These are phyloP conservation scores for Carcina quercana DNA, from an alignment of 2,888 invertebrate genomes.

Conservation along the genomic window DNA sequence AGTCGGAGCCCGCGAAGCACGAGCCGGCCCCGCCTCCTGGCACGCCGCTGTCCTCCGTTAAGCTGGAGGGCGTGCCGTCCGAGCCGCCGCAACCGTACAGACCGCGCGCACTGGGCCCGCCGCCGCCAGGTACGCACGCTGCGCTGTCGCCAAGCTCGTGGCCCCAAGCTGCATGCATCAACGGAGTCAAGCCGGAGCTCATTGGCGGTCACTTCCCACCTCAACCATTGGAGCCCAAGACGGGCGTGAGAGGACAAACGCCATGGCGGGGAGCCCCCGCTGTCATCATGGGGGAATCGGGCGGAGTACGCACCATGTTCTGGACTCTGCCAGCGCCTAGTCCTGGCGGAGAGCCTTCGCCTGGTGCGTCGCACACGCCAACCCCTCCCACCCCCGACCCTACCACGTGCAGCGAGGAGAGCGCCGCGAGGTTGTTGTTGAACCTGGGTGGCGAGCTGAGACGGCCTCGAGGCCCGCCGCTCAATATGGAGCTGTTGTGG, in stretches of 20 bases:
- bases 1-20: constrained; percentile 46
- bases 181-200: constrained; percentile 88
- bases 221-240: constrained; percentile 55
- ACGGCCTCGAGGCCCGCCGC: constrained; percentile 77
- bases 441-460: constrained; percentile 83
- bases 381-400: constrained; percentile 72
- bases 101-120: constrained; percentile 54
- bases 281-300: constrained; percentile 95
- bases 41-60: constrained; percentile 61
- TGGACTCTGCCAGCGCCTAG: constrained; percentile 77
- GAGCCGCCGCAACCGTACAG: constrained; percentile 52
- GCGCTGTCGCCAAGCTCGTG: constrained; percentile 60
- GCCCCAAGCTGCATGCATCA: constrained; percentile 79
- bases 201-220: constrained; percentile 78
- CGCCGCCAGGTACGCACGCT: constrained; percentile 55
- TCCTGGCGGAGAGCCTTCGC: constrained; percentile 65
- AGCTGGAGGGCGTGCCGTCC: constrained; percentile 46
- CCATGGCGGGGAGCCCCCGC: constrained; percentile 83
- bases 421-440: constrained; percentile 81
- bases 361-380: constrained; percentile 70
- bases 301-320: constrained; percentile 85
- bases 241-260: constrained; percentile 45
- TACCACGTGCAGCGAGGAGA: constrained; percentile 73
- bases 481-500: constrained; percentile 95
- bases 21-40: constrained; percentile 32